These are phyloP conservation scores for Endotricha flammealis DNA, from an alignment of 2,888 invertebrate species.

Conservation along the genomic window DNA sequence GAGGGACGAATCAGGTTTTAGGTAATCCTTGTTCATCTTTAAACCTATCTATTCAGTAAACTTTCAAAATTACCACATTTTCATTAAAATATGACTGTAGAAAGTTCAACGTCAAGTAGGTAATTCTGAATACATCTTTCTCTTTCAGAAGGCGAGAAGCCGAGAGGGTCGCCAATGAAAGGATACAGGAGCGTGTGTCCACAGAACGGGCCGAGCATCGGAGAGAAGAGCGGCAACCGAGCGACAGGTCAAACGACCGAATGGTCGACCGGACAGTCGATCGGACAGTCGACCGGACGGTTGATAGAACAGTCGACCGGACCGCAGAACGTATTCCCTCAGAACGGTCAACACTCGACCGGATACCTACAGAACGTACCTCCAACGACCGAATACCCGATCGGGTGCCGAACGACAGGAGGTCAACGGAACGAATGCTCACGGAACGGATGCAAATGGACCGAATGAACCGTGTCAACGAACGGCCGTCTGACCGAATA, in stretches of 20 bases:
- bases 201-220: constrained; percentile 38
- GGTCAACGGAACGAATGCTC: constrained; percentile 25
- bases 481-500: constrained; percentile 11
- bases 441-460: constrained; percentile 21
- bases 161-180: constrained; percentile 34
- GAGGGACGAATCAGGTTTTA: too few relatives aligned
- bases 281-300: neutral
- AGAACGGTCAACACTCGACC: constrained; percentile 15
- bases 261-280: neutral
- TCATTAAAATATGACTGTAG: too few relatives aligned
- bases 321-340: constrained; percentile 14
- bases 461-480: constrained; percentile 13
- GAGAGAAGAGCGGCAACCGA: constrained; percentile 35
- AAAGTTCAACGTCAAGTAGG: too few relatives aligned
- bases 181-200: constrained; percentile 37
- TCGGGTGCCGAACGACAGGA: constrained; percentile 31
- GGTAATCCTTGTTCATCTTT: too few relatives aligned
- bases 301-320: neutral
- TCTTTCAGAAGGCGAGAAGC: constrained; percentile 30
- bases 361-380: constrained; percentile 19
- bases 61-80: too few relatives aligned
- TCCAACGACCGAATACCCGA: constrained; percentile 25
- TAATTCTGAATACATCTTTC: too few relatives aligned
- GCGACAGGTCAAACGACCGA: constrained; percentile 28
- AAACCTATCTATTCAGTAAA: too few relatives aligned